These are phyloP conservation scores for Paramacrobiotus metropolitanus DNA, from an alignment of 1,140 invertebrate species.

Conservation along the genomic window DNA sequence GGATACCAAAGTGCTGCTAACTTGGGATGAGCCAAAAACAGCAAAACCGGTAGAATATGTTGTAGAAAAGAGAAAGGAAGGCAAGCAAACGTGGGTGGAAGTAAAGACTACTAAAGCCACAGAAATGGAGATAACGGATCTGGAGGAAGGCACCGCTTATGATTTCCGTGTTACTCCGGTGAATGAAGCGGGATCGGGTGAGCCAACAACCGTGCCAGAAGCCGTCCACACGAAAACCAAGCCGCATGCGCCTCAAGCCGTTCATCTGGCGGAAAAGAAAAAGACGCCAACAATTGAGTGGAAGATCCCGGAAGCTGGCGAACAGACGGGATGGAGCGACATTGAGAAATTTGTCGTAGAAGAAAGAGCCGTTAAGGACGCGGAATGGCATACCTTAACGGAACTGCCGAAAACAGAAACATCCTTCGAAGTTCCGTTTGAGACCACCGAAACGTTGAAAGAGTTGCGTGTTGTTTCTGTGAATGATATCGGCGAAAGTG, in stretches of 20 bases:
- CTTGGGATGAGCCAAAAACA: neutral
- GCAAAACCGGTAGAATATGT: neutral
- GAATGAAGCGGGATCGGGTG: neutral
- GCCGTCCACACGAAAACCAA: neutral
- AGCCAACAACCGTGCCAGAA: neutral
- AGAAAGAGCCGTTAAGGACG: neutral
- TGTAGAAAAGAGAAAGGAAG: neutral
- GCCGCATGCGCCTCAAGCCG: neutral
- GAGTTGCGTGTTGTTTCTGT: conserved; percentile 65
- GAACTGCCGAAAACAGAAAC: neutral
- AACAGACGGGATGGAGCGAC: neutral
- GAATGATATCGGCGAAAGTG: conserved; percentile 81
- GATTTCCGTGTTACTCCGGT: conserved; percentile 18
- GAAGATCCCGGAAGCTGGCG: neutral
- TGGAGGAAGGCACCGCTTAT: conserved; percentile 21
- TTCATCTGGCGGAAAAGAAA: neutral
- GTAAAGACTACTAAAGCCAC: neutral
- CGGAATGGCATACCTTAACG: neutral
- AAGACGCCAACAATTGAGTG: neutral
- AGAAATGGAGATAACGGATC: conserved; percentile 14
- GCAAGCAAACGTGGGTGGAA: neutral
- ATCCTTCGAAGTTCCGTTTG: neutral
- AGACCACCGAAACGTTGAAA: conserved; percentile 71
- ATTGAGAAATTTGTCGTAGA: neutral
- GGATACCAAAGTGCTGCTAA: neutral